Evolutionary conservation across 1,140 invertebrate species (phyloP).

Genomic region (Orius insidiosus): DNA sequence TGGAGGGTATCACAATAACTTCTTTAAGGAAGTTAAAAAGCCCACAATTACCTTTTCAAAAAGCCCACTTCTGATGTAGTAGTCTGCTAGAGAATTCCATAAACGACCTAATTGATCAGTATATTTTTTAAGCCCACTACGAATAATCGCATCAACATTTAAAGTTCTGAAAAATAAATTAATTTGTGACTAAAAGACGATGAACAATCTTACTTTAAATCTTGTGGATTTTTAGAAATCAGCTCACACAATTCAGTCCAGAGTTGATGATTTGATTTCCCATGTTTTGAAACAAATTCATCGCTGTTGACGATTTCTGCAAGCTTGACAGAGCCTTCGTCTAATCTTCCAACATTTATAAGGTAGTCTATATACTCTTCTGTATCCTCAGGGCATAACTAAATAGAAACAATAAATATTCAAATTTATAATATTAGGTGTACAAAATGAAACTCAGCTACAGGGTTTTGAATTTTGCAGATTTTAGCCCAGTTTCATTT

Average conservation of each 20-base stretch:
- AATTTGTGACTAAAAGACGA: too few species aligned
- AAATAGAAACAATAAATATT: slow-evolving; percentile 18
- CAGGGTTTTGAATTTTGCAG: too few species aligned
- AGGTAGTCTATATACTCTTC: slow-evolving; percentile 95
- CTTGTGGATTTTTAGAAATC: slow-evolving; percentile 92
- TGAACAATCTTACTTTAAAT: slow-evolving; percentile 53
- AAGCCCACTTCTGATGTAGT: slow-evolving; percentile 90
- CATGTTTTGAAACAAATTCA: slow-evolving; percentile 88
- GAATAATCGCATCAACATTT: slow-evolving; percentile 95
- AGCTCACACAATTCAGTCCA: slow-evolving; percentile 98
- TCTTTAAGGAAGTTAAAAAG: too few species aligned
- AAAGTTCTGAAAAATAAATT: slow-evolving; percentile 40
- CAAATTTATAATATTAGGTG: too few species aligned
- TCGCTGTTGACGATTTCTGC: slow-evolving; percentile 94
- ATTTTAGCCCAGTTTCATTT: too few species aligned
- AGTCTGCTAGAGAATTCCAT: slow-evolving; percentile 97
- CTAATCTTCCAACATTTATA: slow-evolving; percentile 61
- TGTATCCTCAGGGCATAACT: slow-evolving; percentile 76
- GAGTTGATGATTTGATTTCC: slow-evolving; percentile 97
- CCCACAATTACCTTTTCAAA: slow-evolving; percentile 79
- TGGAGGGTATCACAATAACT: too few species aligned
- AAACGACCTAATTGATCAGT: slow-evolving; percentile 95
- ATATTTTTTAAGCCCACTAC: slow-evolving; percentile 86
- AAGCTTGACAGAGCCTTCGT: slow-evolving; percentile 83
- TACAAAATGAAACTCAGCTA: too few species aligned